These are phyloP conservation scores for Agrilus mali DNA, from an alignment of 2,888 invertebrate species.

Conservation along the genomic window DNA sequence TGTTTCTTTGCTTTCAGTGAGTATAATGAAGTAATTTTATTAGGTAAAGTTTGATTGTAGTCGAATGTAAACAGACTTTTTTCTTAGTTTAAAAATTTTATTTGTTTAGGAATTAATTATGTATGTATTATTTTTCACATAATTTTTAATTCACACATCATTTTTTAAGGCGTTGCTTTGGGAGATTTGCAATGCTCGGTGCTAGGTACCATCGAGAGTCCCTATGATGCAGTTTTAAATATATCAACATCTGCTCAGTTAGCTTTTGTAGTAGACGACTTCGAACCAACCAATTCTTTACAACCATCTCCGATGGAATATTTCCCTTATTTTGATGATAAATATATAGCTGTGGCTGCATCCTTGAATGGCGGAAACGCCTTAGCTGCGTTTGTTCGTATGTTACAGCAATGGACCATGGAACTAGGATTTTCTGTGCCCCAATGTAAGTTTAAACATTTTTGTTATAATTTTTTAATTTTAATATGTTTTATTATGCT, in stretches of 20 bases:
- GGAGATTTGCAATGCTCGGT: slow-evolving; percentile 83
- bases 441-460: slow-evolving; percentile 40
- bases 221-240: slow-evolving; percentile 61
- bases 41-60: too few relatives aligned
- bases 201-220: slow-evolving; percentile 53
- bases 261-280: slow-evolving; percentile 52
- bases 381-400: slow-evolving; percentile 66
- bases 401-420: slow-evolving; percentile 67
- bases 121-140: too few relatives aligned
- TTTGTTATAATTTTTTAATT: not conserved
- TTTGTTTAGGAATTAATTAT: too few relatives aligned
- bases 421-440: slow-evolving; percentile 64
- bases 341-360: slow-evolving; percentile 69
- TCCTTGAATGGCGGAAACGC: slow-evolving; percentile 78
- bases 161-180: slow-evolving; percentile 48
- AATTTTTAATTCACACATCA: too few relatives aligned
- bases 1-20: too few relatives aligned
- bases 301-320: slow-evolving; percentile 46
- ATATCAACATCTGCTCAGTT: slow-evolving; percentile 82
- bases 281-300: slow-evolving; percentile 20
- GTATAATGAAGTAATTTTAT: too few relatives aligned
- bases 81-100: too few relatives aligned
- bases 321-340: slow-evolving; percentile 63
- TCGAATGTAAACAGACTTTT: too few relatives aligned
- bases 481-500: not conserved